Evolutionary conservation across 2,797 vertebrate genomes (phyloP).

Genomic region (Melanotaenia parkinsoni): DNA sequence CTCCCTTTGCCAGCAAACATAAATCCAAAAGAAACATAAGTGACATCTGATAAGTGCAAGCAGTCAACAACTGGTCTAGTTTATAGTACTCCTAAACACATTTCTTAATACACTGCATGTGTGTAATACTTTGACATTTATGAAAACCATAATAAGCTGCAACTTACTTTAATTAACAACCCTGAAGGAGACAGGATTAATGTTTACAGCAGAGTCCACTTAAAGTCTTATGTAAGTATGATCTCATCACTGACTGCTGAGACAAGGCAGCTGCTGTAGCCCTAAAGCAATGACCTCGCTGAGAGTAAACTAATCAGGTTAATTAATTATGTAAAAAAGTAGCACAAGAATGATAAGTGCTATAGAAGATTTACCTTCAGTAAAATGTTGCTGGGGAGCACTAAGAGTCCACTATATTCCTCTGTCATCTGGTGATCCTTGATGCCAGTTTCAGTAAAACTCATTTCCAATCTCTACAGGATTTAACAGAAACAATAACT

Average conservation of each 20-base stretch:
- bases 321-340: neutral
- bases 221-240: constrained; percentile 48
- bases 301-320: constrained; percentile 9
- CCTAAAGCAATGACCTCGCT: constrained; percentile 7
- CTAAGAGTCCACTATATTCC: constrained; percentile 67
- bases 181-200: constrained; percentile 11
- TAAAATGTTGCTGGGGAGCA: constrained; percentile 74
- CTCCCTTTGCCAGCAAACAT: constrained; percentile 21
- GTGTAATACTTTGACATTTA: neutral
- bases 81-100: neutral
- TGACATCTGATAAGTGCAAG: constrained; percentile 2
- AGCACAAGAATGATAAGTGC: neutral
- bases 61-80: neutral
- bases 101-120: neutral
- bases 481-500: constrained; percentile 22
- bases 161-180: constrained; percentile 34
- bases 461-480: constrained; percentile 64
- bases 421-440: constrained; percentile 42
- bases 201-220: constrained; percentile 47
- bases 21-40: constrained; percentile 46
- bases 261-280: constrained; percentile 7
- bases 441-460: constrained; percentile 38
- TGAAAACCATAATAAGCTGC: constrained; percentile 24
- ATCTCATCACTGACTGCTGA: constrained; percentile 34
- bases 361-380: constrained; percentile 73